phyloP scores from a whole-genome alignment of 2,113 vertebrate species.

The Hippocampus barbouri region DNA sequence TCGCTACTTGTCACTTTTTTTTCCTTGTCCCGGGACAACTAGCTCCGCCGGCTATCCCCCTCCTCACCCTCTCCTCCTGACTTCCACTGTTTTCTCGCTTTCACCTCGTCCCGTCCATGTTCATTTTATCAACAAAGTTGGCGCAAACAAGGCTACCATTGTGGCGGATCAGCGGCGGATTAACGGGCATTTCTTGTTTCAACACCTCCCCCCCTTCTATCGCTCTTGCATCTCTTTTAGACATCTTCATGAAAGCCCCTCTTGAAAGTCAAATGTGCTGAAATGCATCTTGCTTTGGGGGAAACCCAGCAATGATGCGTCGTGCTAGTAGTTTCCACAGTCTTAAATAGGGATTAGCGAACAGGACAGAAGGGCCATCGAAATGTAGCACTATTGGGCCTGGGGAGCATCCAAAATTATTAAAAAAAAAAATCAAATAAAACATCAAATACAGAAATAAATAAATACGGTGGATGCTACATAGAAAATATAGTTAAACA shows the following conservation, averaged over 20 bases:
- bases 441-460: too few relatives aligned
- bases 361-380: neutral
- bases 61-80: neutral
- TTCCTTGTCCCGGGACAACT: neutral
- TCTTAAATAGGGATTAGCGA: constrained; percentile 7
- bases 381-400: neutral
- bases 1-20: neutral
- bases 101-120: constrained; percentile 56
- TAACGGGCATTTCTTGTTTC: constrained; percentile 76
- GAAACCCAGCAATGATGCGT: neutral
- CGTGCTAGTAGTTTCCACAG: neutral
- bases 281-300: neutral
- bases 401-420: neutral
- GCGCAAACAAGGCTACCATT: constrained; percentile 78
- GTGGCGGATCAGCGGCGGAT: constrained; percentile 75
- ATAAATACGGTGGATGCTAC: too few relatives aligned
- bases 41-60: neutral
- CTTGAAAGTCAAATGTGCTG: neutral
- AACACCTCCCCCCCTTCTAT: constrained; percentile 55
- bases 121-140: constrained; percentile 62
- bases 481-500: neutral
- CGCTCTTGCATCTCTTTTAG: constrained; percentile 15
- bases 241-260: constrained; percentile 33
- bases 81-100: neutral
- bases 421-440: neutral